phyloP scores from a whole-genome alignment of 1,140 invertebrate genomes.

The Calephelis virginiensis region DNA sequence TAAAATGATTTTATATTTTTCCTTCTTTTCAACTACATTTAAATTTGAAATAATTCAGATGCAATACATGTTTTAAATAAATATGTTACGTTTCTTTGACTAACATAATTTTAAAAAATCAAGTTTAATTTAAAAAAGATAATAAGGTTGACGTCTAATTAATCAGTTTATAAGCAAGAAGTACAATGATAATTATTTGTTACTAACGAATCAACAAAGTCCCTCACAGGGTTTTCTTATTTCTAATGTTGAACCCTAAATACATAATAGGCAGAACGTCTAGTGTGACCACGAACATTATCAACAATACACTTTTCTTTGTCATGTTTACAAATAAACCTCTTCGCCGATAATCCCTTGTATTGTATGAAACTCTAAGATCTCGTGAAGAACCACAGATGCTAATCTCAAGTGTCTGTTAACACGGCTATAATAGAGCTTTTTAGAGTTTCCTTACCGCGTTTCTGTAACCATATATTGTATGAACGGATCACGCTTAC shows the following conservation, averaged over 20 bases:
- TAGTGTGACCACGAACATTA: conserved; percentile 43
- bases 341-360: conserved; percentile 65
- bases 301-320: conserved; percentile 63
- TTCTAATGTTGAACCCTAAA: neutral
- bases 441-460: conserved; percentile 62
- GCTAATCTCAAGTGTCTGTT: conserved; percentile 78
- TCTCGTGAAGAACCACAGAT: conserved; percentile 67
- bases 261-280: conserved; percentile 36
- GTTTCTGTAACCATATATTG: conserved; percentile 48
- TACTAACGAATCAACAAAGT: neutral
- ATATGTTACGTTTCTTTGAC: too few species aligned
- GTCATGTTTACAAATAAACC: conserved; percentile 77
- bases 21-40: too few species aligned
- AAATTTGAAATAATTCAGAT: too few species aligned
- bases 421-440: conserved; percentile 69
- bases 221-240: neutral
- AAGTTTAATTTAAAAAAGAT: too few species aligned
- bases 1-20: too few species aligned
- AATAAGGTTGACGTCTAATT: too few species aligned
- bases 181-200: neutral
- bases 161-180: too few species aligned
- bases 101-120: too few species aligned
- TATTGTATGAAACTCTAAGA: conserved; percentile 66
- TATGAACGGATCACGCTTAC: conserved; percentile 59
- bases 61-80: too few species aligned